Conservation (phyloP, 2,797 vertebrate genomes). For the Sebastes ruberrimus region DNA sequence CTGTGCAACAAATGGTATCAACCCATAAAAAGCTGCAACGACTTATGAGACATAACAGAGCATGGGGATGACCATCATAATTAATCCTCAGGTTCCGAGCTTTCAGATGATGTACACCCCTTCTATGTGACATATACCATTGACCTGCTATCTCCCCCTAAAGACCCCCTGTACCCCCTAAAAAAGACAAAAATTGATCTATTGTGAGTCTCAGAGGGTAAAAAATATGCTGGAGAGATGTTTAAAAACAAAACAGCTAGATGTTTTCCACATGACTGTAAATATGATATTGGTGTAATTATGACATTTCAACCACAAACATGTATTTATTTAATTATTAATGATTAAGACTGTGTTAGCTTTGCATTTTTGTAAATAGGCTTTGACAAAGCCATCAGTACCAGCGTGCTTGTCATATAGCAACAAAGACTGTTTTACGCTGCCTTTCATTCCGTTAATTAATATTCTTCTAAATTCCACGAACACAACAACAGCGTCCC, state of each 20-base stretch:
- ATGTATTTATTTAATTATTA: not conserved
- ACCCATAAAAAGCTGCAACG: too few relatives aligned
- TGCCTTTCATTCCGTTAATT: conserved; percentile 45
- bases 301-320: not conserved
- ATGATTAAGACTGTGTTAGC: not conserved
- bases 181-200: not conserved
- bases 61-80: rapidly evolving
- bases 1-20: too few relatives aligned
- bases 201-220: not conserved
- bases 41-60: too few relatives aligned
- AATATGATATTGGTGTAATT: not conserved
- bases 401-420: not conserved
- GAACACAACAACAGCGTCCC: conserved; percentile 21
- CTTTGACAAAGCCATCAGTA: conserved; percentile 8
- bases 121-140: too few relatives aligned
- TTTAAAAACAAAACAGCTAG: not conserved
- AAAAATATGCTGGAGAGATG: not conserved
- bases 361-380: conserved; percentile 1
- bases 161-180: too few relatives aligned
- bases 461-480: conserved; percentile 33
- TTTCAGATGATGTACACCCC: too few relatives aligned
- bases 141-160: too few relatives aligned
- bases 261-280: not conserved
- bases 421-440: conserved; percentile 4
- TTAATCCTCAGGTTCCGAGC: too few relatives aligned